A percentile compares a stretch with the other conserved stretches of the same genome.
phyloP scores from a whole-genome alignment of 2,888 invertebrate genomes.

The Alcis repandata region DNA sequence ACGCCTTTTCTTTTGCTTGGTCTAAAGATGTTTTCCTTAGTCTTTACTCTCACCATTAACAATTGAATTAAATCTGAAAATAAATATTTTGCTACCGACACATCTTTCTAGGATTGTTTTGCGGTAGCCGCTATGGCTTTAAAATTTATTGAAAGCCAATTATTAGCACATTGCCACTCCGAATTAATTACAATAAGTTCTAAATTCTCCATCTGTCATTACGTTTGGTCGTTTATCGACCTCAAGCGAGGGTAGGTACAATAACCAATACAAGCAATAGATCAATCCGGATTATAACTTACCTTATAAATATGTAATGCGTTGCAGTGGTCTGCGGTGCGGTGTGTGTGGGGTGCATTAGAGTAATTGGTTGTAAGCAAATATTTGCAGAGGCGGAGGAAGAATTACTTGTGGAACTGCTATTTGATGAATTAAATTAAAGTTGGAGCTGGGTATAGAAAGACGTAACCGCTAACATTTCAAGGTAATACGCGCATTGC shows the following conservation, averaged over 20 bases:
- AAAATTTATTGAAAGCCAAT: no score
- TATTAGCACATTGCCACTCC: no score
- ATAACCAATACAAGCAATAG: slow-evolving; percentile 39
- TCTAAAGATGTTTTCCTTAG: no score
- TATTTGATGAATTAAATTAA: background rate
- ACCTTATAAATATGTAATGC: slow-evolving; percentile 46
- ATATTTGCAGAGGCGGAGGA: slow-evolving; percentile 31
- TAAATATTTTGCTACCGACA: no score
- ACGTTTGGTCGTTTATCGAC: background rate
- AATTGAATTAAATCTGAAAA: no score
- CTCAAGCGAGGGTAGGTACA: background rate
- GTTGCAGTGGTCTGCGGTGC: slow-evolving; percentile 28
- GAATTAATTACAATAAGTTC: no score
- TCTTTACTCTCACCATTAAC: no score
- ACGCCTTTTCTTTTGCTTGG: no score
- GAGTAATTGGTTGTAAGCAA: slow-evolving; percentile 48
- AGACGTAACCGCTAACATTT: background rate
- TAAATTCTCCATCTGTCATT: slow-evolving; percentile 11
- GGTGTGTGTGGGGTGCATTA: slow-evolving; percentile 44
- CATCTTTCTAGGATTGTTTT: no score
- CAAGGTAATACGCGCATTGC: background rate
- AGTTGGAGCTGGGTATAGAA: no score
- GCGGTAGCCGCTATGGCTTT: no score
- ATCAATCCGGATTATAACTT: slow-evolving; percentile 44
- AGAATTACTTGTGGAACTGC: background rate